Conservation (phyloP, 2,113 vertebrate species). For the Heterotis niloticus region DNA sequence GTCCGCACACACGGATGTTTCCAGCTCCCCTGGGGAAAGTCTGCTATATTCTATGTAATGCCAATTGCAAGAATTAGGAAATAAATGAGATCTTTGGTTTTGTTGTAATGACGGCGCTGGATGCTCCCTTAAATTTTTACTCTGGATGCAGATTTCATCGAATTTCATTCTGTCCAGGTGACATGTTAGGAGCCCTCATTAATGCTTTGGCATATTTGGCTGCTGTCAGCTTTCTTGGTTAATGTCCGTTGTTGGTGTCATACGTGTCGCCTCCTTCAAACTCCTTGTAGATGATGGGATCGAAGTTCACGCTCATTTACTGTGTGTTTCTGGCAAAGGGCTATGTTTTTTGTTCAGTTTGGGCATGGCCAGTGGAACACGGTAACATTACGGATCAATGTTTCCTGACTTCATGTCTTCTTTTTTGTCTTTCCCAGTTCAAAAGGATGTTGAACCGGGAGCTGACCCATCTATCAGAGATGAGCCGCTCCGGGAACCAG, state of each 20-base stretch:
- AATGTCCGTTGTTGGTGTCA: not conserved
- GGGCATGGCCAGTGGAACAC: not conserved
- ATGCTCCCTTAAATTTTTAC: not conserved
- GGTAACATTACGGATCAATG: not conserved
- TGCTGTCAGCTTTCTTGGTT: not conserved
- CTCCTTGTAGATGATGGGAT: not conserved
- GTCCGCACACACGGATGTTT: not conserved
- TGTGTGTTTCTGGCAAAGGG: not conserved
- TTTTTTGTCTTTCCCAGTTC: conserved; percentile 71
- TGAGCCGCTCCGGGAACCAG: conserved; percentile 97
- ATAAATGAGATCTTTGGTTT: not conserved
- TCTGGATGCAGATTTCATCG: not conserved
- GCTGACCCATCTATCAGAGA: conserved; percentile 94
- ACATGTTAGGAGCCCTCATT: no score
- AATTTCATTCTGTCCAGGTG: not conserved
- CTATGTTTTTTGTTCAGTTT: not conserved
- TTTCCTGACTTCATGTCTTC: not conserved
- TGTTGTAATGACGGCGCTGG: not conserved
- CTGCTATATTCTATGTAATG: not conserved
- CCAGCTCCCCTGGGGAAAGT: not conserved
- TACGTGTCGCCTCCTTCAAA: no score
- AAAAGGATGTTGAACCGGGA: conserved; percentile 98
- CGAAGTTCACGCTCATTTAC: no score
- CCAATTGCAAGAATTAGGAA: not conserved
- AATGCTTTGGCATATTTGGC: not conserved